Evolutionary conservation across 2,888 invertebrate genomes (phyloP).

Genomic region (Ennomos fuscantarius): DNA sequence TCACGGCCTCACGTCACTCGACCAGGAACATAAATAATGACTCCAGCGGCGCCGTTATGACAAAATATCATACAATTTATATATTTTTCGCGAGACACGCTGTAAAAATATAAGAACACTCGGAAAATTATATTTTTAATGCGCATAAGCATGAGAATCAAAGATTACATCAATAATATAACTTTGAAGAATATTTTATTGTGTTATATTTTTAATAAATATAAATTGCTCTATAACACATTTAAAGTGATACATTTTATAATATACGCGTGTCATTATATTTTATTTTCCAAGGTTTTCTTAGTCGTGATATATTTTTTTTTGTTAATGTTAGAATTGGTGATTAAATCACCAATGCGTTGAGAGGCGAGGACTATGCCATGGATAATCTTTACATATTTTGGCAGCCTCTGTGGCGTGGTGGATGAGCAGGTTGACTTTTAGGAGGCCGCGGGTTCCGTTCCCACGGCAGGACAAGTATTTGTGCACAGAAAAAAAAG

Average conservation of each 20-base stretch:
- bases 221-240: constrained; percentile 7
- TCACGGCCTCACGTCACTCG: constrained; percentile 20
- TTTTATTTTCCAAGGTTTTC: constrained; percentile 3
- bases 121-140: constrained; percentile 7
- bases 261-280: constrained; percentile 1
- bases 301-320: constrained; percentile 1
- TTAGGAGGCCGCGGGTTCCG: no score
- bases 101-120: constrained; percentile 6
- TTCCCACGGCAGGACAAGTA: no score
- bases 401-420: no score
- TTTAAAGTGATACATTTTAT: constrained; percentile 2
- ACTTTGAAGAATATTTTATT: constrained; percentile 6
- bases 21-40: constrained; percentile 31
- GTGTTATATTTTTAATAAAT: constrained; percentile 5
- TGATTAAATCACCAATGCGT: neutral
- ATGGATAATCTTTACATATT: neutral
- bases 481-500: no score
- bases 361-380: neutral
- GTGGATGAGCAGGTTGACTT: no score
- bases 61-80: constrained; percentile 18
- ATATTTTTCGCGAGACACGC: constrained; percentile 18
- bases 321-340: constrained; percentile 1
- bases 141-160: neutral
- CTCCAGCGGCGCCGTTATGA: constrained; percentile 32
- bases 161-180: constrained; percentile 2